These are phyloP conservation scores for Priocnemis perturbator DNA, from an alignment of 2,888 invertebrate species.

Conservation along the genomic window DNA sequence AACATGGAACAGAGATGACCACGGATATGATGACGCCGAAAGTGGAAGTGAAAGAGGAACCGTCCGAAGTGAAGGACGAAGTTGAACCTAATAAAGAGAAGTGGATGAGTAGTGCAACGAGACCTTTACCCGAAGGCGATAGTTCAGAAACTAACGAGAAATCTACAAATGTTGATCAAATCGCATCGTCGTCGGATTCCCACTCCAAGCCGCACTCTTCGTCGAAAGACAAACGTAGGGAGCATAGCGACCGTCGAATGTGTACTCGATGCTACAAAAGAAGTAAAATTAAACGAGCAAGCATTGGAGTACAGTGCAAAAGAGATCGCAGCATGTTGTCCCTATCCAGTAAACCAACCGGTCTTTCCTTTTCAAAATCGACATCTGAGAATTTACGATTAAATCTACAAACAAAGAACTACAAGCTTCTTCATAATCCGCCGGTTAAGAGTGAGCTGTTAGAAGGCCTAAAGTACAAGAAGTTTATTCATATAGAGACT, in stretches of 20 bases:
- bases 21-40: conserved; percentile 21
- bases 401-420: conserved; percentile 68
- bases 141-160: conserved; percentile 24
- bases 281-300: conserved; percentile 83
- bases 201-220: conserved; percentile 58
- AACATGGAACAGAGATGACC: conserved; percentile 21
- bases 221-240: conserved; percentile 67
- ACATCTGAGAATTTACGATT: conserved; percentile 68
- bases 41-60: conserved; percentile 55
- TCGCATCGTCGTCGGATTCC: conserved; percentile 44
- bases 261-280: conserved; percentile 84
- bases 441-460: conserved; percentile 60
- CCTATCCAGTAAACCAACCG: conserved; percentile 54
- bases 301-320: conserved; percentile 85
- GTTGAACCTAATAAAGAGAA: conserved; percentile 35
- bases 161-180: conserved; percentile 18
- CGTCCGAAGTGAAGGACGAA: conserved; percentile 36
- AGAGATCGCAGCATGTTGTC: conserved; percentile 76
- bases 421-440: conserved; percentile 61
- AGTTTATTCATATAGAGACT: conserved; percentile 90
- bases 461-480: conserved; percentile 80
- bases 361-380: conserved; percentile 58
- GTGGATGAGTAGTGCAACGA: conserved; percentile 13
- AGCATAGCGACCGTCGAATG: conserved; percentile 69
- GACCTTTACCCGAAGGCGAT: conserved; percentile 11